These are phyloP conservation scores for Indri indri DNA, from an alignment of 2,113 vertebrate species.

Conservation along the genomic window DNA sequence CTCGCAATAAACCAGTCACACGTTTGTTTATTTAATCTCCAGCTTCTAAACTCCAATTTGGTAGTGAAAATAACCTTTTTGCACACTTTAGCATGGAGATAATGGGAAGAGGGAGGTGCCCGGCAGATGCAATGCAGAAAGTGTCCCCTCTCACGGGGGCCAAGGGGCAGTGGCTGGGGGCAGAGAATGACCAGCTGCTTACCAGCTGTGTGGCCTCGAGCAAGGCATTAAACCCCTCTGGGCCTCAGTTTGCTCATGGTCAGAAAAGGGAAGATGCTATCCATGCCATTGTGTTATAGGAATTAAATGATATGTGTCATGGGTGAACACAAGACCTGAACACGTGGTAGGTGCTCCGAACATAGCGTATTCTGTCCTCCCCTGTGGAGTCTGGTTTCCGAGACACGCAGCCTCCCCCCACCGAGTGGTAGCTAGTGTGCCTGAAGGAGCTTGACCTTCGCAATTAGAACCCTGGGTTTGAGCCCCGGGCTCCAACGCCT, in stretches of 20 bases:
- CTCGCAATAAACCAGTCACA: constrained; percentile 68
- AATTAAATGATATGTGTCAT: background rate
- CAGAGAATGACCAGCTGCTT: background rate
- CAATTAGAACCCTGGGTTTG: background rate
- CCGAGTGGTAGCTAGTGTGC: no score
- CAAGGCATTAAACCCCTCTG: background rate
- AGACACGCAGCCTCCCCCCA: no score
- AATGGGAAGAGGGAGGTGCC: background rate
- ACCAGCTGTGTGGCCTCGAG: background rate
- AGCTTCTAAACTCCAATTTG: constrained; percentile 63
- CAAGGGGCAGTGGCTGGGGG: background rate
- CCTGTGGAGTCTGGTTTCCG: background rate
- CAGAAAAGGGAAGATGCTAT: background rate
- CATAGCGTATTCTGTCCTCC: background rate
- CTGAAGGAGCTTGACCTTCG: background rate
- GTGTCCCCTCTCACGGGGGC: background rate
- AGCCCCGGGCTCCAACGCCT: background rate
- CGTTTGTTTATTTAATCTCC: constrained; percentile 75
- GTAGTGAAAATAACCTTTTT: constrained; percentile 50
- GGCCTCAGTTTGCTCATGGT: background rate
- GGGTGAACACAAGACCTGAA: background rate
- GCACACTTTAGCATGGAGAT: background rate
- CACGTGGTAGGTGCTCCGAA: background rate
- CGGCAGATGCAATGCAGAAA: background rate
- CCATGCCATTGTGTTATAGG: background rate